Percentiles rank a stretch among this genome's conserved stretches.
Evolutionary conservation across 2,113 vertebrate genomes (phyloP).

Genomic region (Silurus glanis): DNA sequence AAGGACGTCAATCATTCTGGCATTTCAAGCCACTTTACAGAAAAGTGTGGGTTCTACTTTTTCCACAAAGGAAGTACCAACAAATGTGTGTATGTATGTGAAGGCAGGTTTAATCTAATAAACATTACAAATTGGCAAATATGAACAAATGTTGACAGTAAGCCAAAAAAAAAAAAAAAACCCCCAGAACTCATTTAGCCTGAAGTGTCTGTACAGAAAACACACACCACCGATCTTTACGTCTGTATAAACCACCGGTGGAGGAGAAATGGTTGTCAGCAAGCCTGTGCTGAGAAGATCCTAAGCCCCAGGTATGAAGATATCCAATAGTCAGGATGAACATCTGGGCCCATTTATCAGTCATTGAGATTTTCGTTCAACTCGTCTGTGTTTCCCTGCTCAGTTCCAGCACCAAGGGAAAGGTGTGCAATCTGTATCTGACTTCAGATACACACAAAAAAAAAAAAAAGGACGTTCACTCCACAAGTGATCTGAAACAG

Average conservation of each 20-base stretch:
- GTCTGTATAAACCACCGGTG: not conserved
- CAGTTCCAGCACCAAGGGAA: slow-evolving; percentile 16
- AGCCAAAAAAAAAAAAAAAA: not conserved
- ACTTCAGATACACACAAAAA: not conserved
- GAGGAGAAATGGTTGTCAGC: slow-evolving; percentile 12
- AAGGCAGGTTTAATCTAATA: not conserved
- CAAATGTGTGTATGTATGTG: not conserved
- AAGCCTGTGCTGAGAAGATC: not conserved
- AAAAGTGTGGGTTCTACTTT: too few species aligned
- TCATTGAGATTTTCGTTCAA: not conserved
- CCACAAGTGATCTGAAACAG: slow-evolving; percentile 13
- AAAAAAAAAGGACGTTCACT: not conserved
- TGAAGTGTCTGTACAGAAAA: slow-evolving; percentile 1
- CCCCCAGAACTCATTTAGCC: not conserved
- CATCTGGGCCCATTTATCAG: not conserved
- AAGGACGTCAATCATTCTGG: too few species aligned
- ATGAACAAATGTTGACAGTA: not conserved
- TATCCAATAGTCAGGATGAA: not conserved
- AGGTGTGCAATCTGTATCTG: slow-evolving; percentile 2
- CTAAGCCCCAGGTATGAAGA: not conserved
- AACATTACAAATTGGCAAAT: slow-evolving; percentile 8
- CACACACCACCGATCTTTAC: not conserved
- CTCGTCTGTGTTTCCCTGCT: not conserved
- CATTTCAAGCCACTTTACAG: too few species aligned
- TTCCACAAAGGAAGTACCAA: too few species aligned